These are phyloP conservation scores for Arothron firmamentum DNA, from an alignment of 2,113 vertebrate genomes.

Conservation along the genomic window DNA sequence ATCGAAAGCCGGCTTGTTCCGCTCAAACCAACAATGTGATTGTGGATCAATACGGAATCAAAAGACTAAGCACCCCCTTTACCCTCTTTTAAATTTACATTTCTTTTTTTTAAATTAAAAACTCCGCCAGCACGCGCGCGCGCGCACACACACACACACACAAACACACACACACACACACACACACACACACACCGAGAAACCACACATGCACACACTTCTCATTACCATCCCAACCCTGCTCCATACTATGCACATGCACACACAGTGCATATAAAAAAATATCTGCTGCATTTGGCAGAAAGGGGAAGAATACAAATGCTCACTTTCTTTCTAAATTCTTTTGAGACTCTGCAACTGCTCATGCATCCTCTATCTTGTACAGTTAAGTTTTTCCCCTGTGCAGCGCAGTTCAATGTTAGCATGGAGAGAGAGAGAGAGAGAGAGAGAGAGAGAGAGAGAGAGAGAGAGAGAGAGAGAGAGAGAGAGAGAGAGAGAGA, in stretches of 20 bases:
- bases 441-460: constrained; percentile 43
- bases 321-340: constrained; percentile 28
- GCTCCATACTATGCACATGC: constrained; percentile 37
- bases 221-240: constrained; percentile 45
- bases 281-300: constrained; percentile 52
- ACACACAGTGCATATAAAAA: constrained; percentile 35
- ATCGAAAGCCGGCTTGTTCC: constrained; percentile 6
- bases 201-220: constrained; percentile 5
- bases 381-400: constrained; percentile 44
- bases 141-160: constrained; percentile 5
- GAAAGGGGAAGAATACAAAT: constrained; percentile 4
- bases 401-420: constrained; percentile 61
- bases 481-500: constrained; percentile 41
- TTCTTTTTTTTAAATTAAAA: constrained; percentile 5
- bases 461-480: constrained; percentile 58
- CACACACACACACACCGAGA: constrained; percentile 19
- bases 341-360: constrained; percentile 59
- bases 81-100: background rate
- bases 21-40: constrained; percentile 24
- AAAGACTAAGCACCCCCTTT: constrained; percentile 5
- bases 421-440: constrained; percentile 50
- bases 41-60: constrained; percentile 16
- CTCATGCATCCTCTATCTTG: constrained; percentile 47
- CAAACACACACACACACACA: constrained; percentile 9
- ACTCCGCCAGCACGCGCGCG: constrained; percentile 2